A percentile compares a stretch with the other conserved stretches of the same genome.
Evolutionary conservation across 2,888 invertebrate genomes (phyloP).

Genomic region (Choreutis nemorana): DNA sequence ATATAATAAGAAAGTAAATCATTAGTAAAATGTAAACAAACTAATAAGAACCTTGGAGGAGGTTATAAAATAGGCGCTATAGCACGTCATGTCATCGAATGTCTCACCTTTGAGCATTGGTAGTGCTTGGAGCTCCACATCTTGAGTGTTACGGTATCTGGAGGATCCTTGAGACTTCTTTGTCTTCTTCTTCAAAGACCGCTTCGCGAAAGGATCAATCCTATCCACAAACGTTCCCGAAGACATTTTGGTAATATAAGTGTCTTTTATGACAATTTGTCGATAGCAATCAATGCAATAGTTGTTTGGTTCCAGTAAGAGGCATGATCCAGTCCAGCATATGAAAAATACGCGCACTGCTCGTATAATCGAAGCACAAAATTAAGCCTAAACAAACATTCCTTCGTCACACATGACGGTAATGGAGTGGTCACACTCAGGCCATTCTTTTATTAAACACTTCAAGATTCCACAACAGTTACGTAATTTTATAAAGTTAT

Average conservation of each 20-base stretch:
- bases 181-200: slow-evolving; percentile 97
- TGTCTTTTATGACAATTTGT: slow-evolving; percentile 60
- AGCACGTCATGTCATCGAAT: too few species aligned
- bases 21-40: too few species aligned
- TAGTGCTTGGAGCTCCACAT: slow-evolving; percentile 95
- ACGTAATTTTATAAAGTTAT: slow-evolving; percentile 64
- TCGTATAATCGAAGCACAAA: slow-evolving; percentile 57
- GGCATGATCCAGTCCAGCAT: slow-evolving; percentile 61
- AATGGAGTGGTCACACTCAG: slow-evolving; percentile 65
- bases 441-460: slow-evolving; percentile 60
- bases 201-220: slow-evolving; percentile 99
- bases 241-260: slow-evolving; percentile 67
- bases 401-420: slow-evolving; percentile 66
- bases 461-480: slow-evolving; percentile 65
- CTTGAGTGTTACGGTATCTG: slow-evolving; percentile 96
- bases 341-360: slow-evolving; percentile 58
- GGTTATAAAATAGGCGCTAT: too few species aligned
- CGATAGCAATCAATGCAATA: slow-evolving; percentile 58
- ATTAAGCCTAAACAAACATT: slow-evolving; percentile 66
- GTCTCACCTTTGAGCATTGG: slow-evolving; percentile 94
- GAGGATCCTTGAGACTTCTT: slow-evolving; percentile 99
- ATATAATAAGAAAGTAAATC: too few species aligned
- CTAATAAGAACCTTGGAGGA: too few species aligned
- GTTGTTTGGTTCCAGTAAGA: slow-evolving; percentile 59
- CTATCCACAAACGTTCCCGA: slow-evolving; percentile 97